Evolutionary conservation across 2,113 vertebrate genomes (phyloP), one percentile per base, ranked within the genome.

Genomic region (Myiozetetes cayanensis): DNA sequence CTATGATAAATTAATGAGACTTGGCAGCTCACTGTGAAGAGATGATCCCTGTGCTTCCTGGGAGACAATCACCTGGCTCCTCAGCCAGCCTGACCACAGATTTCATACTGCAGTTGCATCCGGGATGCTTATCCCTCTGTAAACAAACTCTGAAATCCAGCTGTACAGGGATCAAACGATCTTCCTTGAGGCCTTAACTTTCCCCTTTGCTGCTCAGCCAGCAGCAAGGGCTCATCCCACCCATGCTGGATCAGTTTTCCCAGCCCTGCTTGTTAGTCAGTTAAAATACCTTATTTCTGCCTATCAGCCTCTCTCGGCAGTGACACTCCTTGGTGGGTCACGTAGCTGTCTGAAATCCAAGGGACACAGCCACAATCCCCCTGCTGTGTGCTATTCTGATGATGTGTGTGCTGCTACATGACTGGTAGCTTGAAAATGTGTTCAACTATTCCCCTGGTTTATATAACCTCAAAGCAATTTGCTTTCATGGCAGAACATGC

Each of bases 381-480:
- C 83, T 84, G 80, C 65, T 4, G 3, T 39, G 85, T 47, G 86
- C 83, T 96, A 1, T 70, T 96, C 83, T 90, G 80, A 61, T 35
- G 90, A 72, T 4, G 12, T 10, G 50, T 2, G 0, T n/a, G 68
- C 89, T 94, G 79, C 76, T 92, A 18, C 61, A 39, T 23, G 56
- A n/a, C 88, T 89, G 83, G 76, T 62, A 23, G 75, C 17, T 80
- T 25, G 30, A 71, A 78, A 88, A 85, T 7, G 33, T n/a, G 37
- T 61, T 93, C 74, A 76, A 5, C 82, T 85, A 44, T 90, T 90
- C 82, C 90, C 46, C 75, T 93, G 90, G 85, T 90, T 95, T 96
- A 85, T 65, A 92, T 92, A 96, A 91, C 66, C 87, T 79, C 66
- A 82, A 49, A 93, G 85, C 67, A 95, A 95, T 96, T 90, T 96